phyloP scores from a whole-genome alignment of 2,888 invertebrate species.

The Drosophila testacea region DNA sequence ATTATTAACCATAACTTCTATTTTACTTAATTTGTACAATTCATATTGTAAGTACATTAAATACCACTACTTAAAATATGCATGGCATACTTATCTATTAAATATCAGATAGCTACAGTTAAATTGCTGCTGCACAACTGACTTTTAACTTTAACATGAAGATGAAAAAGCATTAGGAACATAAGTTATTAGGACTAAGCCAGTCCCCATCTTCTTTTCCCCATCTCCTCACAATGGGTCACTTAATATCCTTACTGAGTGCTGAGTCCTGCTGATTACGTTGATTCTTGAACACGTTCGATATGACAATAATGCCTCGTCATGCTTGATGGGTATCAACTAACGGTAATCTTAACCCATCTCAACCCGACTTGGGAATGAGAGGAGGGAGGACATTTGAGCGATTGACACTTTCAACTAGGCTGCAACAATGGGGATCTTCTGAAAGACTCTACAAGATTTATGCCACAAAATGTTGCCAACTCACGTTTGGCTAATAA shows the following conservation, averaged over 20 bases:
- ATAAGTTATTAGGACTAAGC: background rate
- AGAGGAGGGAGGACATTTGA: background rate
- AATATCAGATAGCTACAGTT: background rate
- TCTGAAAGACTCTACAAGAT: slow-evolving; percentile 12
- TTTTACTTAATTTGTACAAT: too few relatives aligned
- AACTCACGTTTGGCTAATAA: slow-evolving; percentile 78
- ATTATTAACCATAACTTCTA: too few relatives aligned
- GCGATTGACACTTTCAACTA: slow-evolving; percentile 68
- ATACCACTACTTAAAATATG: too few relatives aligned
- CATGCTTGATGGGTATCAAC: slow-evolving; percentile 26
- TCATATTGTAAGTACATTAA: too few relatives aligned
- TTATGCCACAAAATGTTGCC: slow-evolving; percentile 55
- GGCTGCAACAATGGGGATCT: slow-evolving; percentile 20
- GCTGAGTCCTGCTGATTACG: slow-evolving; percentile 12
- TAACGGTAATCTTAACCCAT: slow-evolving; percentile 42
- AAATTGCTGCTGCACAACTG: background rate
- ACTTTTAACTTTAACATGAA: background rate
- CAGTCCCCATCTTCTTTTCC: background rate
- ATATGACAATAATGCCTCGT: slow-evolving; percentile 27
- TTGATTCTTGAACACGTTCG: slow-evolving; percentile 11
- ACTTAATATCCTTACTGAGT: slow-evolving; percentile 20
- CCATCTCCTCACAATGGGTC: background rate
- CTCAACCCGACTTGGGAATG: slow-evolving; percentile 17
- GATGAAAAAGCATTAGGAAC: background rate
- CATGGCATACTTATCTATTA: background rate